Conservation (phyloP, 64 coral and sea anemone genomes). For the Montipora efflorescens region DNA sequence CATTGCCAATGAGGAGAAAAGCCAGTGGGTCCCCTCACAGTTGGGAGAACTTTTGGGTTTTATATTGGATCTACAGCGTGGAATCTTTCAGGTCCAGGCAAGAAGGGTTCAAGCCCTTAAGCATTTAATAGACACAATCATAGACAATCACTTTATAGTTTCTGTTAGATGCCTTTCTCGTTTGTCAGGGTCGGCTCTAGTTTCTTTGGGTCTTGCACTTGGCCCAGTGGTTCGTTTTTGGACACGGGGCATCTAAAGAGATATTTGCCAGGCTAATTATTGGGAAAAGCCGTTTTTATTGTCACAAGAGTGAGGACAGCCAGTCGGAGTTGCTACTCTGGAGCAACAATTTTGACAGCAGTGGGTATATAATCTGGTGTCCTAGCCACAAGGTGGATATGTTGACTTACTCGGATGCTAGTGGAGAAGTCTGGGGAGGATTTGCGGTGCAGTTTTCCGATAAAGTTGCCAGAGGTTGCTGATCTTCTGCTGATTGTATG, state of each 20-base stretch:
- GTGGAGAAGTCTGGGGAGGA: constrained; percentile 61
- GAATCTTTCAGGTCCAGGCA: constrained; percentile 34
- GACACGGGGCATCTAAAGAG: constrained; percentile 36
- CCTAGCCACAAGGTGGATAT: constrained; percentile 39
- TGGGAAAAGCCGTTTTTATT: background rate
- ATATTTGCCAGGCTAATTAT: background rate
- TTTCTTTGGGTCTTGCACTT: constrained; percentile 69
- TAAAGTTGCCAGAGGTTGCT: constrained; percentile 60
- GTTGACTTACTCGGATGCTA: constrained; percentile 56
- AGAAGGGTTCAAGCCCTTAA: constrained; percentile 37
- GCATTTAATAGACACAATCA: background rate
- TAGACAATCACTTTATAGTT: constrained; percentile 5
- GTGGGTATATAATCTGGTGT: constrained; percentile 58
- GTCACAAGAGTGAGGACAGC: too few relatives aligned
- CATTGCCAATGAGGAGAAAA: constrained; percentile 62
- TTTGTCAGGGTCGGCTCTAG: constrained; percentile 43
- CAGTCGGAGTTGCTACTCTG: background rate
- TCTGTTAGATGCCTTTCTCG: constrained; percentile 30
- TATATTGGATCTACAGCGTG: constrained; percentile 43
- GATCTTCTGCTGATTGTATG: constrained; percentile 34
- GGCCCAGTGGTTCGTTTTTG: constrained; percentile 61
- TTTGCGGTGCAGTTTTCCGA: constrained; percentile 60
- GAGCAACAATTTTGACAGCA: background rate
- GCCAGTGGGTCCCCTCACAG: constrained; percentile 65
- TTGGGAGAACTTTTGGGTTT: constrained; percentile 66